Percentiles rank a stretch among this genome's conserved stretches.
phyloP scores from a whole-genome alignment of 2,797 vertebrate genomes.

The Peromyscus aztecus region DNA sequence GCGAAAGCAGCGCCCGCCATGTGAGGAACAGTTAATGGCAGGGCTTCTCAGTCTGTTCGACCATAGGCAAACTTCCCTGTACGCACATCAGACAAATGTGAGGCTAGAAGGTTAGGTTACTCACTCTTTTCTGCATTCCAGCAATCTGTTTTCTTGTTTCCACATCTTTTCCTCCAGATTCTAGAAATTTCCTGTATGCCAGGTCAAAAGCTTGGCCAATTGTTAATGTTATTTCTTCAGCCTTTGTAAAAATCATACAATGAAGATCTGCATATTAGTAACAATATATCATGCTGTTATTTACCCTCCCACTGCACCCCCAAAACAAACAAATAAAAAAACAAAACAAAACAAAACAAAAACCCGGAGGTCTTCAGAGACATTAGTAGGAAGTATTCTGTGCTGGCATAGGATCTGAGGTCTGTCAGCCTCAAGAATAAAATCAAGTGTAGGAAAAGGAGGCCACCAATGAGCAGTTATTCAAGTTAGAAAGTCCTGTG shows the following conservation, averaged over 20 bases:
- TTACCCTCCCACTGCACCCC: not conserved
- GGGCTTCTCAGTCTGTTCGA: slow-evolving; percentile 67
- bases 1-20: slow-evolving; percentile 75
- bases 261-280: slow-evolving; percentile 71
- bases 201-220: slow-evolving; percentile 99
- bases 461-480: not conserved
- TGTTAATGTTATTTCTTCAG: slow-evolving; percentile 98
- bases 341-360: not conserved
- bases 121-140: slow-evolving; percentile 96
- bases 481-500: not conserved
- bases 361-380: not conserved
- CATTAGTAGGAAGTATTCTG: not conserved
- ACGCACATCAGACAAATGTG: slow-evolving; percentile 46
- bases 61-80: slow-evolving; percentile 67
- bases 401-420: not conserved
- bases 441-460: not conserved
- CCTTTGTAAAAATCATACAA: slow-evolving; percentile 89
- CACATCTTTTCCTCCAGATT: slow-evolving; percentile 98
- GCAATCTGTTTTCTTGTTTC: slow-evolving; percentile 99
- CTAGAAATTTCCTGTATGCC: slow-evolving; percentile 99
- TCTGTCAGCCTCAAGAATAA: not conserved
- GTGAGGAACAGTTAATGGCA: slow-evolving; percentile 76
- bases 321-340: not conserved
- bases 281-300: not conserved
- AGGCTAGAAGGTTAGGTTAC: slow-evolving; percentile 75